These are phyloP conservation scores for Pygmarrhopalites habei DNA, from an alignment of 1,140 invertebrate genomes.

Conservation along the genomic window DNA sequence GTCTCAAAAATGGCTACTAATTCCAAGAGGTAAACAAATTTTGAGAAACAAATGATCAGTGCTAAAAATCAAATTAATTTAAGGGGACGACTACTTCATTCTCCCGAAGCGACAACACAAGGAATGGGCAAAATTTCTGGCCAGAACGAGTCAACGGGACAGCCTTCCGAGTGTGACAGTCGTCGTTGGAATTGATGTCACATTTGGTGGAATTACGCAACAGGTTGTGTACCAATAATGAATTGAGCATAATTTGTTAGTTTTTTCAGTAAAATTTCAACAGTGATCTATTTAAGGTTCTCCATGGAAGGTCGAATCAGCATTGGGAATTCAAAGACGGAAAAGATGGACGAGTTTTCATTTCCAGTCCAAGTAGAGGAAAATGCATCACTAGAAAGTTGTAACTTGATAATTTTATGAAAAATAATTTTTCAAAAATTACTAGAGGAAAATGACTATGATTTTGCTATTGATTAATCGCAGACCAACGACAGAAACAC, in stretches of 20 bases:
- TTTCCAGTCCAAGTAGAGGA: conserved; percentile 9
- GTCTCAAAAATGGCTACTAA: conserved; percentile 8
- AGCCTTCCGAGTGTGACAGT: conserved; percentile 3
- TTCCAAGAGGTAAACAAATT: background rate
- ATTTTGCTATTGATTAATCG: background rate
- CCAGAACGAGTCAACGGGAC: background rate
- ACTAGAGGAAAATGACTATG: no score
- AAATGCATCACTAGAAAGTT: conserved; percentile 15
- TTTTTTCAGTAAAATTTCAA: background rate
- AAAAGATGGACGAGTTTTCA: conserved; percentile 8
- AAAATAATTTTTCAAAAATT: no score
- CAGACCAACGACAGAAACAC: background rate
- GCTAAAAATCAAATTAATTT: background rate
- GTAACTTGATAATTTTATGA: background rate
- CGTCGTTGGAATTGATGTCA: conserved; percentile 10
- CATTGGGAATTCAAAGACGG: conserved; percentile 14
- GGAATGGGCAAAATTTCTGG: conserved; percentile 5
- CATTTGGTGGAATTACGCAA: conserved; percentile 4
- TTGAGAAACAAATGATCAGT: background rate
- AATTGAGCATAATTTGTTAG: background rate
- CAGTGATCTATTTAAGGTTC: background rate
- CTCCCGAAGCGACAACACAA: conserved; percentile 7
- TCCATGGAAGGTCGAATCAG: conserved; percentile 12
- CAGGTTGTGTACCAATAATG: conserved; percentile 1
- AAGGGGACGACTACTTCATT: conserved; percentile 9